Percentiles rank a stretch among this genome's conserved stretches.
phyloP scores from a whole-genome alignment of 2,797 vertebrate species.

The Geotria australis region DNA sequence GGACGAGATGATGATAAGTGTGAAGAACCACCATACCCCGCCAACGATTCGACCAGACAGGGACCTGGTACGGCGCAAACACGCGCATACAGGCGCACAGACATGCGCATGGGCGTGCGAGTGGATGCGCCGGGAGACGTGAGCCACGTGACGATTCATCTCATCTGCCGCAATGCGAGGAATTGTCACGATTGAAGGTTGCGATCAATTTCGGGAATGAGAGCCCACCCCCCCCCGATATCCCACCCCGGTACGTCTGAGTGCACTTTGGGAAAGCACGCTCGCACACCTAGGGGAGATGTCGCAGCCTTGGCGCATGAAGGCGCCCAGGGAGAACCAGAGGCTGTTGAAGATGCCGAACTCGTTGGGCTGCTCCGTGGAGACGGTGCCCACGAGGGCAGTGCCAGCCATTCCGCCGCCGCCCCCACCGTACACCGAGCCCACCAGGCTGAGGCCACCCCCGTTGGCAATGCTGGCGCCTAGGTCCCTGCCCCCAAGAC shows the following conservation, averaged over 20 bases:
- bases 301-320: slow-evolving; percentile 98
- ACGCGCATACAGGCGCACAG: neutral
- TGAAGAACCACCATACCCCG: slow-evolving; percentile 99
- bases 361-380: slow-evolving; percentile 64
- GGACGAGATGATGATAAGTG: slow-evolving; percentile 96
- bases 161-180: too few relatives aligned
- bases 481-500: too few relatives aligned
- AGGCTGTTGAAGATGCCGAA: slow-evolving; percentile 98
- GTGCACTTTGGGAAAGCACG: too few relatives aligned
- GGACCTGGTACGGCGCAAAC: slow-evolving; percentile 25
- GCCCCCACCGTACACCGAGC: neutral
- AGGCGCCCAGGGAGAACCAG: slow-evolving; percentile 92
- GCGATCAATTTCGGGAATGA: too few relatives aligned
- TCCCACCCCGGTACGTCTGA: too few relatives aligned
- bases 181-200: too few relatives aligned
- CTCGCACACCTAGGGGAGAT: slow-evolving; percentile 67
- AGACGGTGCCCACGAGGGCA: neutral
- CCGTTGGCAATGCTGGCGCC: too few relatives aligned
- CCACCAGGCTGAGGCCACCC: too few relatives aligned
- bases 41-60: slow-evolving; percentile 88
- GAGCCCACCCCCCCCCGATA: too few relatives aligned
- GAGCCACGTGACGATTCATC: too few relatives aligned
- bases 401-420: neutral
- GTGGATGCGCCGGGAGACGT: too few relatives aligned
- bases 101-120: too few relatives aligned